Evolutionary conservation across 2,113 vertebrate genomes (phyloP), one percentile per base, ranked within the genome.

Genomic region (Channa argus): DNA sequence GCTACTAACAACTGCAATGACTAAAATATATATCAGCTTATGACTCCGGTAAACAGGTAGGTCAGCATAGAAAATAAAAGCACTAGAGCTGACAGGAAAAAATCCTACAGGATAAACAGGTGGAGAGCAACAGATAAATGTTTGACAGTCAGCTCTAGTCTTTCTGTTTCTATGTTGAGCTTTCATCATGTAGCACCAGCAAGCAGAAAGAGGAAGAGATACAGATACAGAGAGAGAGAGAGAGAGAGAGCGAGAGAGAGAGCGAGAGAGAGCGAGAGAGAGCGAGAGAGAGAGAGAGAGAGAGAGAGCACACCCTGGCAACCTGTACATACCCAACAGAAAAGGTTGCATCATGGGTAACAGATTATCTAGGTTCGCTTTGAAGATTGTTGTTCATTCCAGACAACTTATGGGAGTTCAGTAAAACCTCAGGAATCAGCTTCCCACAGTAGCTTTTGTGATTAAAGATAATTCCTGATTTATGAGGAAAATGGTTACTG

Each of bases 361-460:
- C 71, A 88, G 90, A 96, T 92, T 90, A 94, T 95, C 95, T 93
- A 92, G 91, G 87, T 91, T 90, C 92, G 92, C 94, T 89, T 88
- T 83, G 77, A 84, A 90, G 93, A 91, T 90, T 89, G 92, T 91
- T 88, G 91, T 94, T 94, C 91, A 89, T 94, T 88, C 88, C 66
- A 45, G 86, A 83, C 52, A 58, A 61, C 86, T 53, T 74, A 75
- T 60, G 63, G 65, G 64, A 81, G 70, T 78, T 78, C 36, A 65
- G 59, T 67, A 43, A 71, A 71, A 71, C 54, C 72, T 77, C 77
- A 37, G 74, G 38, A 64, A 71, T 82, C 59, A 52, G 56, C 78
- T 60, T 82, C 81, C 73, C 59, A 62, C 77, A 60, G 69, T 70
- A 79, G 79, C 74, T 79, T 71, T 49, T 53, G 44, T 63, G 63